Evolutionary conservation across 2,797 vertebrate genomes (phyloP).

Genomic region (Poecile montanus): DNA sequence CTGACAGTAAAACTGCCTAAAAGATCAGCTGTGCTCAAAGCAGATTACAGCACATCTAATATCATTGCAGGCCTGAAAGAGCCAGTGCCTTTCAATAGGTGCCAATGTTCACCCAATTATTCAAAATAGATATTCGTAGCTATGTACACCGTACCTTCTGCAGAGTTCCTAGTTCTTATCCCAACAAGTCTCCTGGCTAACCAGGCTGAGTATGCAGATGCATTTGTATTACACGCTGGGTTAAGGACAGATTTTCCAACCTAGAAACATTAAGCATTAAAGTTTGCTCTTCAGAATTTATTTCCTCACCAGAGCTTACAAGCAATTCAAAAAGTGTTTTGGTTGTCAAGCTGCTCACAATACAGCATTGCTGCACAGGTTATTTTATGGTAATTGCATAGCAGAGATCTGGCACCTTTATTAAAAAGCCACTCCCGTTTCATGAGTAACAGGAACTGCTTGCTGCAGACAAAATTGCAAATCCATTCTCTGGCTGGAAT

Average conservation of each 20-base stretch:
- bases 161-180: not conserved
- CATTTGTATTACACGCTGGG: not conserved
- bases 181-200: not conserved
- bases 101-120: not conserved
- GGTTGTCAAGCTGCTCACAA: not conserved
- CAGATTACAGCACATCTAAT: not conserved
- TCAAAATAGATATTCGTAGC: not conserved
- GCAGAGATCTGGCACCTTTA: not conserved
- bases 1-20: not conserved
- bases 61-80: not conserved
- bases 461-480: not conserved
- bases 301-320: not conserved
- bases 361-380: not conserved
- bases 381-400: slow-evolving; percentile 22
- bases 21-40: not conserved
- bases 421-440: not conserved
- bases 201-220: not conserved
- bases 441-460: slow-evolving; percentile 1
- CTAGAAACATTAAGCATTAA: not conserved
- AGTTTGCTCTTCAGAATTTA: not conserved
- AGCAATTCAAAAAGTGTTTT: not conserved
- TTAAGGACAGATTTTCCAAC: not conserved
- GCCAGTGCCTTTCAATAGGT: not conserved
- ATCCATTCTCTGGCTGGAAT: not conserved
- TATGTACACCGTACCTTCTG: not conserved